phyloP scores from a whole-genome alignment of 2,888 invertebrate genomes.

The Cantharis lateralis region DNA sequence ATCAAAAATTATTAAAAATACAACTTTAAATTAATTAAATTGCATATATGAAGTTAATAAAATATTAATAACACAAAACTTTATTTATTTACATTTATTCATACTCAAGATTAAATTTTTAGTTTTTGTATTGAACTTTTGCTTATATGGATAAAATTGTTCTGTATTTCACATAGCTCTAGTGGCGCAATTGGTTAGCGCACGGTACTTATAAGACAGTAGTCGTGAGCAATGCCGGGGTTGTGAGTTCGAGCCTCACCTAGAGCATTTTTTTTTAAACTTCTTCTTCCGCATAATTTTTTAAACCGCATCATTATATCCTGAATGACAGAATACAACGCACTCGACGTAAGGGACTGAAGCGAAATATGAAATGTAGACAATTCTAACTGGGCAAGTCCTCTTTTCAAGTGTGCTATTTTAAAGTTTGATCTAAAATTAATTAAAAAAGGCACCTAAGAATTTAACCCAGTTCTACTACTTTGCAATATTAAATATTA shows the following conservation, averaged over 20 bases:
- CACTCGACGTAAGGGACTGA: no score
- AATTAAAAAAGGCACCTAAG: no score
- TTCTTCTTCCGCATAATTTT: no score
- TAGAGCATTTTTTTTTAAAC: conserved; percentile 76
- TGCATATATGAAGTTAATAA: not conserved
- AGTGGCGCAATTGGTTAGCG: conserved; percentile 99
- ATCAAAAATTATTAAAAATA: not conserved
- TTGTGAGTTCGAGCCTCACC: conserved; percentile 99
- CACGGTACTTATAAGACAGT: conserved; percentile 99
- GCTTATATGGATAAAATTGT: not conserved
- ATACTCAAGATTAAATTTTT: not conserved
- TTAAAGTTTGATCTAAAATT: no score
- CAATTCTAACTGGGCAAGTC: no score
- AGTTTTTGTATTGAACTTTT: not conserved
- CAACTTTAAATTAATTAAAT: not conserved
- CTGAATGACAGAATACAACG: no score
- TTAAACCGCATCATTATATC: no score
- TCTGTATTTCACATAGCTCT: conserved; percentile 34
- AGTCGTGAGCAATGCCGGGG: conserved; percentile 97
- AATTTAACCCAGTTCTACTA: no score
- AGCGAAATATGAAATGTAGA: no score
- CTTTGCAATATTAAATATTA: no score
- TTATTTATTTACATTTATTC: not conserved
- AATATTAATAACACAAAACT: not conserved
- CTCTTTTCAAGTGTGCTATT: no score